A percentile compares a stretch with the other conserved stretches of the same genome.
Evolutionary conservation across 1,140 invertebrate species (phyloP).

Genomic region (Lethocerus indicus): DNA sequence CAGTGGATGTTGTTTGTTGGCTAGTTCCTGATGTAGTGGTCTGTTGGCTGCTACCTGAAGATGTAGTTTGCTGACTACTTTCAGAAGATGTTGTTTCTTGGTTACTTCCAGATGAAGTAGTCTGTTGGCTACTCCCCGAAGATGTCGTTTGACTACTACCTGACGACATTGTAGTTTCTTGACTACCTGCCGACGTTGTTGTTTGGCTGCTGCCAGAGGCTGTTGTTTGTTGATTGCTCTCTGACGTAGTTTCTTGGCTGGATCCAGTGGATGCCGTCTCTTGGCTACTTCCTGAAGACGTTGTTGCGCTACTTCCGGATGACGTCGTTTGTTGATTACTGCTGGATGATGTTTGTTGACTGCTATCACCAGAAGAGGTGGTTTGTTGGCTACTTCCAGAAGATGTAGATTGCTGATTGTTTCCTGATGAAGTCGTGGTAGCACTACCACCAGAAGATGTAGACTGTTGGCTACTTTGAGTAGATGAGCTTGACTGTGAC

Average conservation of each 20-base stretch:
- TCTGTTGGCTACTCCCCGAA: slow-evolving; percentile 8
- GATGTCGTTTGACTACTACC: slow-evolving; percentile 10
- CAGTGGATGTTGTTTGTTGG: slow-evolving; percentile 12
- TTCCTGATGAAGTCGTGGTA: slow-evolving; percentile 11
- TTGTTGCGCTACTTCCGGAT: slow-evolving; percentile 8
- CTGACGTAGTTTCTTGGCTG: slow-evolving; percentile 9
- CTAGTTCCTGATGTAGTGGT: slow-evolving; percentile 8
- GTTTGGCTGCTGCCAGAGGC: slow-evolving; percentile 11
- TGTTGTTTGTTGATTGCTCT: slow-evolving; percentile 12
- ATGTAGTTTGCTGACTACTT: slow-evolving; percentile 6
- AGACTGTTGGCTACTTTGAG: slow-evolving; percentile 11
- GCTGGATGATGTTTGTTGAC: slow-evolving; percentile 14
- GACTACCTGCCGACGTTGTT: slow-evolving; percentile 10
- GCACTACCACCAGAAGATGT: slow-evolving; percentile 11
- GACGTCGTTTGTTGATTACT: slow-evolving; percentile 11
- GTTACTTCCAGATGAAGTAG: slow-evolving; percentile 12
- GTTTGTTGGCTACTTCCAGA: slow-evolving; percentile 11
- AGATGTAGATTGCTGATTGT: slow-evolving; percentile 12
- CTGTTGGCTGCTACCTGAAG: slow-evolving; percentile 11
- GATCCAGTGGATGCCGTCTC: slow-evolving; percentile 8
- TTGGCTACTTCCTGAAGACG: slow-evolving; percentile 12
- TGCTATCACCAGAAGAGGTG: slow-evolving; percentile 6
- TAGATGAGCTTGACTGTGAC: slow-evolving; percentile 8
- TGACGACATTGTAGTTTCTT: slow-evolving; percentile 5
- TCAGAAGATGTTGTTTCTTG: slow-evolving; percentile 13